Evolutionary conservation across 2,888 invertebrate species (phyloP).

Genomic region (Epinotia brunnichana): DNA sequence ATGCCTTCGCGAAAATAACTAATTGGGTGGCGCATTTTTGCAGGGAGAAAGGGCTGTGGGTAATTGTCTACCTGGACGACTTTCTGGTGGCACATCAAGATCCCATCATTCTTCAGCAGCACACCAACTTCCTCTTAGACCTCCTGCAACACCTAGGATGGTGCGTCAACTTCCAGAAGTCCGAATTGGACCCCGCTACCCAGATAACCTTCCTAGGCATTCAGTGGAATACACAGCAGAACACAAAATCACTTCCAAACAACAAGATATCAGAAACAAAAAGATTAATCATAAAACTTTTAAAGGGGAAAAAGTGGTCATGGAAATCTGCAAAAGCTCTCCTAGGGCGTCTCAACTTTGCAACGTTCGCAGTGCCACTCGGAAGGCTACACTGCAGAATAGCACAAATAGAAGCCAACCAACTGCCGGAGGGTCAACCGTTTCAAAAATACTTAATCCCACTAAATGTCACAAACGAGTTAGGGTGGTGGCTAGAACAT

Average conservation of each 20-base stretch:
- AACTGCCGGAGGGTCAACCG: background rate
- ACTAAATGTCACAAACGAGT: background rate
- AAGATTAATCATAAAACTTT: background rate
- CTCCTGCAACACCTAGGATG: conserved; percentile 1
- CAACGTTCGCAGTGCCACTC: conserved; percentile 38
- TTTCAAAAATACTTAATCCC: background rate
- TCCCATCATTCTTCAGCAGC: conserved; percentile 38
- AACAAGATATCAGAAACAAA: background rate
- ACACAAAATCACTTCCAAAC: background rate
- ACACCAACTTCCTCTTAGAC: conserved; percentile 29
- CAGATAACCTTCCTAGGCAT: background rate
- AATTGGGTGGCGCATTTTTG: conserved; percentile 22
- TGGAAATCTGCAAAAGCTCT: conserved; percentile 39
- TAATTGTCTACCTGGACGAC: conserved; percentile 20
- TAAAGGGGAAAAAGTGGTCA: conserved; percentile 27
- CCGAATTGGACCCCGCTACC: background rate
- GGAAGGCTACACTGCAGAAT: conserved; percentile 40
- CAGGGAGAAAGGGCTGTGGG: conserved; percentile 8
- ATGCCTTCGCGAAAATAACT: background rate
- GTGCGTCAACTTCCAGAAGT: background rate
- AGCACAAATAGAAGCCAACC: conserved; percentile 25
- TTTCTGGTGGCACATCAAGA: conserved; percentile 11
- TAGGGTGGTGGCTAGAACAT: background rate
- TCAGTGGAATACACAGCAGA: background rate
- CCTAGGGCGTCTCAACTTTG: conserved; percentile 44